Evolutionary conservation across 2,797 vertebrate genomes (phyloP).

Genomic region (Triplophysa yarkandensis): DNA sequence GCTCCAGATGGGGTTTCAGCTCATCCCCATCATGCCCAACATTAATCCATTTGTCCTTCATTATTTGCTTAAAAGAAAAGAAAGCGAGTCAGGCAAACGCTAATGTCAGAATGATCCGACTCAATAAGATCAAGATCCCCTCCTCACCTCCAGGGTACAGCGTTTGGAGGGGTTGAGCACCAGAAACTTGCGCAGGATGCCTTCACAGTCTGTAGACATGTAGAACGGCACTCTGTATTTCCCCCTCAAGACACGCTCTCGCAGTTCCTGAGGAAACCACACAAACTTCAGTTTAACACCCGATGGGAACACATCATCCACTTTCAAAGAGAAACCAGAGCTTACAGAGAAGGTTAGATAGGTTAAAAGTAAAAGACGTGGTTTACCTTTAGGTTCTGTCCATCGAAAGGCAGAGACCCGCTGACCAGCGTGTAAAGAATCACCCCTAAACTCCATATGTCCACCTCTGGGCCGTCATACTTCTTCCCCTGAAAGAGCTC

Average conservation of each 20-base stretch:
- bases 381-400: slow-evolving; percentile 93
- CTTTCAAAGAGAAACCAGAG: slow-evolving; percentile 7
- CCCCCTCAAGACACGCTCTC: slow-evolving; percentile 89
- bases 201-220: slow-evolving; percentile 95
- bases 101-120: slow-evolving; percentile 1
- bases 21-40: slow-evolving; percentile 88
- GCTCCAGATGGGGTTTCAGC: slow-evolving; percentile 88
- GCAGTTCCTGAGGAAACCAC: slow-evolving; percentile 78
- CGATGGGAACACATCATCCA: slow-evolving; percentile 33
- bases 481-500: slow-evolving; percentile 90
- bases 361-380: slow-evolving; percentile 25
- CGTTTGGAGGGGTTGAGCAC: slow-evolving; percentile 92
- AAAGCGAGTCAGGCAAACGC: slow-evolving; percentile 12
- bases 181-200: slow-evolving; percentile 88
- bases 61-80: slow-evolving; percentile 83
- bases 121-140: slow-evolving; percentile 16
- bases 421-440: slow-evolving; percentile 96
- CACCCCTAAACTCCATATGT: slow-evolving; percentile 92
- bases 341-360: no score
- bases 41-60: slow-evolving; percentile 98
- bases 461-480: slow-evolving; percentile 90
- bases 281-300: slow-evolving; percentile 40
- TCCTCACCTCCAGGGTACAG: slow-evolving; percentile 87
- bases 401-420: slow-evolving; percentile 95
- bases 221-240: slow-evolving; percentile 96